Evolutionary conservation across 2,113 vertebrate genomes (phyloP), one percentile per base, ranked within the genome.

Genomic region (Campylomormyrus numenius): DNA sequence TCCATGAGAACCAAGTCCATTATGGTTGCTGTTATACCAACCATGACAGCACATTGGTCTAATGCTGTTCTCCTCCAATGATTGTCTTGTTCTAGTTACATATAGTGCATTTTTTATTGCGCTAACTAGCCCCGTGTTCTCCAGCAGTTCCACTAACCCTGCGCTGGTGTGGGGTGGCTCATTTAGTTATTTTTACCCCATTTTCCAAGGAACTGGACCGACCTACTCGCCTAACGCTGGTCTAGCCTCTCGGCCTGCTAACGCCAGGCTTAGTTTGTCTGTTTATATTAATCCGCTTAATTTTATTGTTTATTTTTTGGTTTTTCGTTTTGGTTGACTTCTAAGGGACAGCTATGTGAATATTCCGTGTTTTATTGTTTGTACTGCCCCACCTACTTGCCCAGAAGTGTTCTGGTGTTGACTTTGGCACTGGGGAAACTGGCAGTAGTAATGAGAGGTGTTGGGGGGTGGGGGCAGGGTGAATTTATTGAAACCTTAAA

Each of bases 11-110:
- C 66, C 70, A 77, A 77, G 13, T 31, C 31, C 31, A 6, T 77
- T 91, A 91, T 92, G 91, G 94, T 77, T 31, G 27, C 13, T 77
- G 70, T 77, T 27, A 11, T 77, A 77, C 70, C 70, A 39, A 39
- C 70, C 70, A 6, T 39, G 70, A 6, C 31, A 5, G 66, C 49
- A 13, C 39, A 89, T 77, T 42, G 35, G 35, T 17, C 27, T 31
- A 13, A 31, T 70, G 27, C 62, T 31, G n/a, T 70, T 70, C 62
- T 31, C n/a, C 62, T 27, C 27, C 62, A 70, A 13, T 31, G 24
- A 10, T 66, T 66, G n/a, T 70, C 62, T 31, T 70, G n/a, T 31
- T 70, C 10, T 70, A 70, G n/a, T 31, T 31, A 5, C n/a, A 5
- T 31, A n/a, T n/a, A 48, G 39, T 56, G 31, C 17, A 39, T 5